Evolutionary conservation across 2,113 vertebrate species (phyloP).

Genomic region (Machaerirhynchus nigripectus): DNA sequence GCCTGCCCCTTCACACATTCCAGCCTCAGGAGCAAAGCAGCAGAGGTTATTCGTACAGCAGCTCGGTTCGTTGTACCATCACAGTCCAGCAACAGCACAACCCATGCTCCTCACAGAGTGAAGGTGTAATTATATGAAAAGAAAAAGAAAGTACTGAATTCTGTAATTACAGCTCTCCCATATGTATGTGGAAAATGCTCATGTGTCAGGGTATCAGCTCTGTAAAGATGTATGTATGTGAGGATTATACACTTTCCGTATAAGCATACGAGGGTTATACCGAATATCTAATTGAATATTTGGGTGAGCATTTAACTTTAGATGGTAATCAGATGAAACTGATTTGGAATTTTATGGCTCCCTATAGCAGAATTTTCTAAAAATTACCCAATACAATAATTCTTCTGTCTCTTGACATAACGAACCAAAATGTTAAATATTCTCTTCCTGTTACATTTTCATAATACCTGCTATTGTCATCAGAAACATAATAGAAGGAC

Average conservation of each 20-base stretch:
- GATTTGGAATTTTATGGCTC: background rate
- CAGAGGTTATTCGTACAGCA: fast-evolving
- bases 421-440: background rate
- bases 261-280: background rate
- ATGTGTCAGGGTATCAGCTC: background rate
- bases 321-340: background rate
- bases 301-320: background rate
- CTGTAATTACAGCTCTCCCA: background rate
- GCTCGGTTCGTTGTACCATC: background rate
- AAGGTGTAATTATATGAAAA: background rate
- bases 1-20: too few relatives aligned
- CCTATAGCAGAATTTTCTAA: background rate
- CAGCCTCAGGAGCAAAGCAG: fast-evolving
- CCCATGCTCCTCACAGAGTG: too few relatives aligned
- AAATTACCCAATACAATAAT: background rate
- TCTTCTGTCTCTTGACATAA: background rate
- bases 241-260: background rate
- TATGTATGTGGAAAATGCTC: background rate
- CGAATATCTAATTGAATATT: background rate
- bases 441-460: constrained; percentile 26
- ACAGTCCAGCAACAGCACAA: background rate
- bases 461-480: constrained; percentile 44
- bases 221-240: background rate
- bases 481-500: constrained; percentile 18
- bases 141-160: background rate